phyloP scores from a whole-genome alignment of 2,113 vertebrate species.

The Erythrocercus mccallii region DNA sequence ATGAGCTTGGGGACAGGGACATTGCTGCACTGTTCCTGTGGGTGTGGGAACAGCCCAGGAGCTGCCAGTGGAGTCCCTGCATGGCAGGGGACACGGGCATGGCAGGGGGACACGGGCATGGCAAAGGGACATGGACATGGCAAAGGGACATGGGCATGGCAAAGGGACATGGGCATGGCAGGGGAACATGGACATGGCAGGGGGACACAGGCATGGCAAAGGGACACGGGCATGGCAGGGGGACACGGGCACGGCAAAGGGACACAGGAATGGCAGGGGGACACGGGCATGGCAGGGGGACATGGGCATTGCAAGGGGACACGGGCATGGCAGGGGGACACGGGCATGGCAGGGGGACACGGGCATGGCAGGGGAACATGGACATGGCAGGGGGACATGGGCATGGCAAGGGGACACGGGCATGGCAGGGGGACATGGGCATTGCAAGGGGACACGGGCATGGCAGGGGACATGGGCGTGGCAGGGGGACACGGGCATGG shows the following conservation, averaged over 20 bases:
- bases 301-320: accelerated
- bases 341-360: accelerated
- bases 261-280: background rate
- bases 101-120: background rate
- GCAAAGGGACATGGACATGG: background rate
- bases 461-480: background rate
- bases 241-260: too few relatives aligned
- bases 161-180: accelerated
- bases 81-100: accelerated
- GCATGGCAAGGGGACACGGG: too few relatives aligned
- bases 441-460: accelerated
- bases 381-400: too few relatives aligned
- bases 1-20: accelerated
- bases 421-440: too few relatives aligned
- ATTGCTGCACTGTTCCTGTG: accelerated
- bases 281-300: too few relatives aligned
- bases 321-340: accelerated
- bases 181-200: background rate
- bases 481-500: too few relatives aligned
- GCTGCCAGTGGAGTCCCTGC: accelerated
- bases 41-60: accelerated
- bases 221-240: accelerated
- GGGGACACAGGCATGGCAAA: background rate
- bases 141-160: background rate
- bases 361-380: accelerated